These are phyloP conservation scores for Orientallactaga sibirica DNA, from an alignment of 2,797 vertebrate genomes.

Conservation along the genomic window DNA sequence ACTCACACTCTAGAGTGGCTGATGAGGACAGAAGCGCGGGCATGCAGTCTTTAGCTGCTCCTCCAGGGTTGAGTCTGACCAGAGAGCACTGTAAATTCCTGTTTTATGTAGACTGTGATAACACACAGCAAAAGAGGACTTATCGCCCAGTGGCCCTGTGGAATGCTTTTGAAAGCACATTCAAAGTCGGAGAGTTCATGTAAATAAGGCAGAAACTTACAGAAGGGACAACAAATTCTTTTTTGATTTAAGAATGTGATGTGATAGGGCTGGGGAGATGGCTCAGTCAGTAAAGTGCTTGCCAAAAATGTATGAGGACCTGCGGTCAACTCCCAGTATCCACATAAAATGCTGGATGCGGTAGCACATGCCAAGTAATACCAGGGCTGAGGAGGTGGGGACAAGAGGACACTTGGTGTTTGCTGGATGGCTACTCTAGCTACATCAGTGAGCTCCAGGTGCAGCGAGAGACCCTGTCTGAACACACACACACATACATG, in stretches of 20 bases:
- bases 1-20: constrained; percentile 26
- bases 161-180: constrained; percentile 60
- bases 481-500: too few relatives aligned
- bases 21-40: neutral
- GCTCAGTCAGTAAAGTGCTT: too few relatives aligned
- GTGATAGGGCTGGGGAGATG: neutral
- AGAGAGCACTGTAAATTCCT: neutral
- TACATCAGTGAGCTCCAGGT: too few relatives aligned
- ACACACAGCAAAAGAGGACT: neutral
- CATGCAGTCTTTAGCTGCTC: neutral
- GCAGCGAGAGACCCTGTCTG: too few relatives aligned
- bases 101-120: neutral
- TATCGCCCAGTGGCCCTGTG: neutral
- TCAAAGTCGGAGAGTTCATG: neutral
- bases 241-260: constrained; percentile 15
- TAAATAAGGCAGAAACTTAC: constrained; percentile 49
- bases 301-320: too few relatives aligned
- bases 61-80: neutral
- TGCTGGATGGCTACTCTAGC: too few relatives aligned
- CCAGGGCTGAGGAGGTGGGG: too few relatives aligned
- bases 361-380: too few relatives aligned
- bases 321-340: too few relatives aligned
- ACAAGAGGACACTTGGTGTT: too few relatives aligned
- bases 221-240: constrained; percentile 57
- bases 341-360: too few relatives aligned